Base-by-base conservation (phyloP, 2,888 invertebrate species). In the Silvanus unidentatus region DNA sequence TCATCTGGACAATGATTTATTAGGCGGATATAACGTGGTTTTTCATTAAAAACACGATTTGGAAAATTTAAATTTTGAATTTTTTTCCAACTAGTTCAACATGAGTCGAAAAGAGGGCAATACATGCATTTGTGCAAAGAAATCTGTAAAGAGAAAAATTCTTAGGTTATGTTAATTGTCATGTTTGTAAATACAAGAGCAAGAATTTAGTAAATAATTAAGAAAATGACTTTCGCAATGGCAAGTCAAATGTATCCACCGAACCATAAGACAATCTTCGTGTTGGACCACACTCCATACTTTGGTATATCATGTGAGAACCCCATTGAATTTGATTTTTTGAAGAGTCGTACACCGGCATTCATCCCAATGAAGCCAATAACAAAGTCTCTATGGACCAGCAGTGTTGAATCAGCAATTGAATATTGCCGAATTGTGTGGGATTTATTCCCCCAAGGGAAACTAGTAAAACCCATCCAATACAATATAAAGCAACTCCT, bases 381-480 rank as follows among this genome's bases (percentile, higher is more conserved):
- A 49, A 85, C 84, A 50, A 98, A 98, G 72, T 88, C 92, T 0
- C 69, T 98, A 42, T 99, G 98, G 98, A 97, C 96, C 0, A 94
- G 91, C 63, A 88, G 90, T 54, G 90, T 97, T 0, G 98, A 98
- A 75, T 88, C 93, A 1, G 87, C 93, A 0, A 81, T 97, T 47
- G 99, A 99, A 71, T 98, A 97, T 67, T 93, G 95, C 60, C 81
- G 98, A 15, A 91, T 99, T 57, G 91, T 95, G 1, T 95, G 93
- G 89, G 98, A 99, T 72, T 76, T 98, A n/a, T 97, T 93, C 75
- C 94, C 96, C 0, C 80, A 82, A 47, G 88, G 87, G 47, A 91
- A 93, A 76, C 72, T 92, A 71, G 89, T 91, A 75, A 68, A 72
- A 48, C 47, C 41, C 9, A 34, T 12, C 32, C 4, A 4, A 38